Conservation (phyloP, 2,113 vertebrate genomes). For the Eretmochelys imbricata region DNA sequence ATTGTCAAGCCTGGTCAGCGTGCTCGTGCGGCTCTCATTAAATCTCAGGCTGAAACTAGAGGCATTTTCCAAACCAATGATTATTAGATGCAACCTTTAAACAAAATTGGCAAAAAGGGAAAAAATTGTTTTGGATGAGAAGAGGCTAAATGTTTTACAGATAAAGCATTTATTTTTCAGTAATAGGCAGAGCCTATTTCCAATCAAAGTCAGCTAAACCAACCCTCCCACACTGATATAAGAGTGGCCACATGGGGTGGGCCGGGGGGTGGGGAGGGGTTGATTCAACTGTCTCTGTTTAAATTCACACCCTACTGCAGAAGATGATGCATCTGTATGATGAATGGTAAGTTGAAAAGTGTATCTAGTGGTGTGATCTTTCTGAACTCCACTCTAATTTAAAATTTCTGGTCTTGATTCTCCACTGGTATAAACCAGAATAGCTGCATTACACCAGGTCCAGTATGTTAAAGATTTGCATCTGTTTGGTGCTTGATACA, state of each 20-base stretch:
- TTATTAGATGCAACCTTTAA: not conserved
- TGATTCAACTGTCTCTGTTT: not conserved
- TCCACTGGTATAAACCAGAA: not conserved
- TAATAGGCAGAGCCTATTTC: not conserved
- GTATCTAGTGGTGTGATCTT: not conserved
- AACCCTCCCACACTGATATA: not conserved
- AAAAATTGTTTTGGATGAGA: not conserved
- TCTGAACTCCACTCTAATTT: not conserved
- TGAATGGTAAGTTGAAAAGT: fast-evolving
- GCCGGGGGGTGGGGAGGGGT: too few relatives aligned
- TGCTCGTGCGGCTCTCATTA: not conserved
- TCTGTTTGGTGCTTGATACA: not conserved
- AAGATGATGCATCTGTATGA: fast-evolving
- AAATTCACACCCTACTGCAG: not conserved
- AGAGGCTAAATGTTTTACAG: not conserved
- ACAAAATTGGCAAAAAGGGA: not conserved
- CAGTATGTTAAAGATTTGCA: not conserved
- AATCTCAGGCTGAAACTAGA: not conserved
- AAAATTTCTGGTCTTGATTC: not conserved
- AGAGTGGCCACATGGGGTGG: not conserved
- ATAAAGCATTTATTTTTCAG: not conserved
- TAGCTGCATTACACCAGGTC: fast-evolving
- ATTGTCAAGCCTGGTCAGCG: not conserved
- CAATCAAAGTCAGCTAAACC: not conserved
- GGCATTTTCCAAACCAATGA: not conserved